Evolutionary conservation across 2,888 invertebrate species (phyloP).

Genomic region (Sipha maydis): DNA sequence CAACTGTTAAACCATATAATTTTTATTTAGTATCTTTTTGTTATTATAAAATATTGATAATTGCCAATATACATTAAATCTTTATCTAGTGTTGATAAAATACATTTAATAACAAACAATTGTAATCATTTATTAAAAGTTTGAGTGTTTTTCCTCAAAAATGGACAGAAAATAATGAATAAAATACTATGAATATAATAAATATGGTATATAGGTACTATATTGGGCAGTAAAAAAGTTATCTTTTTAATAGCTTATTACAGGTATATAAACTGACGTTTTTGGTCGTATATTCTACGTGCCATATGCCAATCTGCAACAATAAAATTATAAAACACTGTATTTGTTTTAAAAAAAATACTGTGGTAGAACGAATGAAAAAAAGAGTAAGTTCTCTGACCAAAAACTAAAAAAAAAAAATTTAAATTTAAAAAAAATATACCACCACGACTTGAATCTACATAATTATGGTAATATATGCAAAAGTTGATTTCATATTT

Average conservation of each 20-base stretch:
- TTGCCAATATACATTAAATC: too few species aligned
- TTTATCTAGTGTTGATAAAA: too few species aligned
- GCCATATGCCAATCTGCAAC: background rate
- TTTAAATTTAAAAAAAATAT: background rate
- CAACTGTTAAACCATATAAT: too few species aligned
- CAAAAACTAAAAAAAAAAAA: background rate
- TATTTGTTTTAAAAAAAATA: background rate
- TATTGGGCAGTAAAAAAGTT: background rate
- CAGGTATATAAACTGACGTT: background rate
- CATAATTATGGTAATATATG: slow-evolving; percentile 16
- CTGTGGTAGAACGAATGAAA: background rate
- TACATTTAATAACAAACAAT: too few species aligned
- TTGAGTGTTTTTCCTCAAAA: too few species aligned
- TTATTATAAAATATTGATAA: too few species aligned
- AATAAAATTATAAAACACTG: background rate
- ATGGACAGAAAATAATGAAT: too few species aligned
- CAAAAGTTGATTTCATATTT: slow-evolving; percentile 21
- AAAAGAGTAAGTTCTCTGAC: background rate
- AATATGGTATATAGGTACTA: too few species aligned
- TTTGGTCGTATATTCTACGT: background rate
- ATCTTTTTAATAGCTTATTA: background rate
- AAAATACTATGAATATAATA: too few species aligned
- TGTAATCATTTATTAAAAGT: too few species aligned
- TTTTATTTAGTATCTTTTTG: too few species aligned
- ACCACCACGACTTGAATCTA: background rate